phyloP scores from a whole-genome alignment of 2,797 vertebrate species.

The Molossus molossus region DNA sequence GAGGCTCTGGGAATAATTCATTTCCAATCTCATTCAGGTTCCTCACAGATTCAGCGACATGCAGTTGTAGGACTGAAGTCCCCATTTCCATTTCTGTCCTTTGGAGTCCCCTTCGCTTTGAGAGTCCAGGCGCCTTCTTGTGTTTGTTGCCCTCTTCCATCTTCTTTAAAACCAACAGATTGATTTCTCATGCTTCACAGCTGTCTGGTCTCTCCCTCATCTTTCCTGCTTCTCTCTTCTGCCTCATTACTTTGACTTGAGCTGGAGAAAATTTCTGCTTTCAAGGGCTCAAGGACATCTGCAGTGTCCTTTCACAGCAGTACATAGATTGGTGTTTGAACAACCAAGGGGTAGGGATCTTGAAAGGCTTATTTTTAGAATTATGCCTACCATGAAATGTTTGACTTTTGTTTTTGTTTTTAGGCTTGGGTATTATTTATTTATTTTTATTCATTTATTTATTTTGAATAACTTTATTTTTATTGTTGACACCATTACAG shows the following conservation, averaged over 20 bases:
- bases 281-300: neutral
- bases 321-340: neutral
- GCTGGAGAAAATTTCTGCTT: neutral
- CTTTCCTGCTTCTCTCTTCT: neutral
- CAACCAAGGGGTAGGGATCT: neutral
- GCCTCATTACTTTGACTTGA: neutral
- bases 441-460: too few species aligned
- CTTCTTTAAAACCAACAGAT: neutral
- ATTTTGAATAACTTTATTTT: too few species aligned
- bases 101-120: neutral
- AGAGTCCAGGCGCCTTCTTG: neutral
- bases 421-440: neutral
- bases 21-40: neutral
- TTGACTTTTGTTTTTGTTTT: neutral
- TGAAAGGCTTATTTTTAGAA: neutral
- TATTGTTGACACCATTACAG: too few species aligned
- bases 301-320: neutral
- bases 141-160: neutral
- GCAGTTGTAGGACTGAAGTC: neutral
- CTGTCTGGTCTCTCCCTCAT: neutral
- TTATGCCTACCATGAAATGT: neutral
- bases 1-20: neutral
- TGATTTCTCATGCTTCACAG: neutral
- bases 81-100: neutral
- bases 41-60: neutral